Percentiles rank a stretch among this genome's conserved stretches.
Conservation (phyloP, 2,888 invertebrate genomes). For the Dryocosmus kuriphilus region DNA sequence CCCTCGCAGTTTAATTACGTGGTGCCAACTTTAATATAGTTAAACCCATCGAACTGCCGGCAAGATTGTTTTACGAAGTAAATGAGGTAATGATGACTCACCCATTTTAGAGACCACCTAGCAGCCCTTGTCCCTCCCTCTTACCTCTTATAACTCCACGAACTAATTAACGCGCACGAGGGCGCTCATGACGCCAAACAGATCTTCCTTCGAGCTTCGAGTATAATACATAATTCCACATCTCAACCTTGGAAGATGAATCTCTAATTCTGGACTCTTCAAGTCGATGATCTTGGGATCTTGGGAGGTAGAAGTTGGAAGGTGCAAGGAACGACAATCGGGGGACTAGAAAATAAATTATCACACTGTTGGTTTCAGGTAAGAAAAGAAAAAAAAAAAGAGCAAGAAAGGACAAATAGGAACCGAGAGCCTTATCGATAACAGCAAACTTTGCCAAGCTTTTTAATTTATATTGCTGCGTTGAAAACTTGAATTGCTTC, state of each 20-base stretch:
- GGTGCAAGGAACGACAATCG: constrained; percentile 4
- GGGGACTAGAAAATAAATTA: not conserved
- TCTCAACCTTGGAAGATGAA: not conserved
- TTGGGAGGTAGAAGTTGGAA: not conserved
- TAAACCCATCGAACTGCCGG: constrained; percentile 69
- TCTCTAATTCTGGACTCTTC: not conserved
- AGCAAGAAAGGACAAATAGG: not conserved
- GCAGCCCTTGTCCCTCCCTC: constrained; percentile 59
- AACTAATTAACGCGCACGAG: constrained; percentile 69
- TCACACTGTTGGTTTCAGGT: not conserved
- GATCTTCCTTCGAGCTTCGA: constrained; percentile 28
- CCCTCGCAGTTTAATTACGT: constrained; percentile 72
- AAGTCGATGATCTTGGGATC: constrained; percentile 10
- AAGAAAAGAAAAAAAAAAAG: not conserved
- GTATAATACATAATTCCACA: constrained; percentile 10
- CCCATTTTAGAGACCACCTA: constrained; percentile 72
- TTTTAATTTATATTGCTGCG: not conserved
- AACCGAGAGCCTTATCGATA: too few relatives aligned
- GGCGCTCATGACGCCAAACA: constrained; percentile 50
- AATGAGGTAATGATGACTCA: constrained; percentile 77
- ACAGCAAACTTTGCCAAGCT: not conserved
- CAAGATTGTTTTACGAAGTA: constrained; percentile 75
- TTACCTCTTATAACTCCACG: constrained; percentile 55
- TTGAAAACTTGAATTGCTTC: too few relatives aligned
- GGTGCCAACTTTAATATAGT: constrained; percentile 74